Evolutionary conservation across 2,113 vertebrate species (phyloP), one percentile per base, ranked within the genome.

Genomic region (Otus sunia): DNA sequence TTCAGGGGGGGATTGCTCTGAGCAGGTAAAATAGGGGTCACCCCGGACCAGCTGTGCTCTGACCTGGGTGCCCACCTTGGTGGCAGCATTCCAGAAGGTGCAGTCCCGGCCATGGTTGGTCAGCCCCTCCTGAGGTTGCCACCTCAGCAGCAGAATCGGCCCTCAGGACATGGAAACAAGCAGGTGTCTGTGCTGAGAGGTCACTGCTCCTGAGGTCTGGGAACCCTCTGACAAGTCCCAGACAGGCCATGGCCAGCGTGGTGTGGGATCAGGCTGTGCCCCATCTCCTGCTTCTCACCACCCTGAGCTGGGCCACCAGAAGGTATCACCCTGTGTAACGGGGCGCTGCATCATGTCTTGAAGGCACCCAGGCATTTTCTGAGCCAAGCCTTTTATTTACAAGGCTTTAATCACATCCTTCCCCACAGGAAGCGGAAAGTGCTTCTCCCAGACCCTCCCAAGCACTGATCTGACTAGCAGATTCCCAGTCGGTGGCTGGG

Each of bases 341-440:
- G 30, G 15, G 6, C 16, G 56, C 66, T 94, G 45, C 69, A 3
- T 66, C 7, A 0, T 50, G 30, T 82, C 73, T 55, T 50, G 26
- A 86, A 92, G 20, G 41, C 84, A 95, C 63, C 26, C 45, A 69
- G 55, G 58, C 6, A 0, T 66, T 76, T 91, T 76, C 67, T 9
- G 13, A 78, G 95, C 69, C 91, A 94, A 67, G 47, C 22, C 30
- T 85, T 81, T 52, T 84, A 92, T 94, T 95, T 94, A 72, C 81
- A 87, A 77, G 52, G 55, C 71, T 94, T 92, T 94, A 91, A 79
- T 95, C 84, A 92, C 39, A 78, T 95, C 91, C 94, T 95, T 94
- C 93, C 81, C 53, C 50, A 49, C 55, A 96, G 92, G 95, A 97
- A 97, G 82, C 2, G 2, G 80, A 73, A 97, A 94, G 34, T 76